phyloP scores from a whole-genome alignment of 2,797 vertebrate species.

The Myotis vivesi region DNA sequence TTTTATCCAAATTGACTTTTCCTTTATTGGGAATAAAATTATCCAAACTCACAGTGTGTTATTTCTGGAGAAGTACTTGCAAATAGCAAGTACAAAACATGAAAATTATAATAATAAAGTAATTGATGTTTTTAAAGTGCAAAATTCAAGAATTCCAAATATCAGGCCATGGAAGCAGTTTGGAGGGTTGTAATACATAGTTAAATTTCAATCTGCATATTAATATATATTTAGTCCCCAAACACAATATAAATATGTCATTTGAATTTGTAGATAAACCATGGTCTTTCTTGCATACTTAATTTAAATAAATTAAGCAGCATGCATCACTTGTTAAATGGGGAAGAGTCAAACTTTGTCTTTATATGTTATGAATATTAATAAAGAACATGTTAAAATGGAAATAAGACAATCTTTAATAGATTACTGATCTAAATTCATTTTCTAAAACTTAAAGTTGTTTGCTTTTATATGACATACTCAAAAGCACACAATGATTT shows the following conservation, averaged over 20 bases:
- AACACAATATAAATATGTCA: constrained; percentile 65
- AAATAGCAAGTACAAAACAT: constrained; percentile 74
- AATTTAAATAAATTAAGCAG: constrained; percentile 70
- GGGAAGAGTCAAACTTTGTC: constrained; percentile 59
- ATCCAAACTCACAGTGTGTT: constrained; percentile 69
- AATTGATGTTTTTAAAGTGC: constrained; percentile 72
- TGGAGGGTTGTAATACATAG: constrained; percentile 60
- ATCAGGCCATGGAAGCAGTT: constrained; percentile 64
- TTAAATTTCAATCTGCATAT: constrained; percentile 72
- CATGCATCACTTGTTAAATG: constrained; percentile 65
- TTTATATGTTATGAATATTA: constrained; percentile 57
- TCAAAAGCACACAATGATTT: neutral
- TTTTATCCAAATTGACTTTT: constrained; percentile 68
- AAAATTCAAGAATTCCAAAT: constrained; percentile 74
- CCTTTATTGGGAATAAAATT: constrained; percentile 74
- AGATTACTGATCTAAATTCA: constrained; percentile 51
- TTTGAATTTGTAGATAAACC: constrained; percentile 70
- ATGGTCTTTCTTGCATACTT: constrained; percentile 66
- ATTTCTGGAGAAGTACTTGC: constrained; percentile 75
- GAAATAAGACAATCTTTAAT: constrained; percentile 60
- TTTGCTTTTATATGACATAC: neutral
- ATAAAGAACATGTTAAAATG: constrained; percentile 61
- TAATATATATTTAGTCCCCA: constrained; percentile 66
- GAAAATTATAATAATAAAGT: constrained; percentile 78
- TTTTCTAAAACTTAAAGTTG: constrained; percentile 45